These are phyloP conservation scores for Camponotus pennsylvanicus DNA, from an alignment of 1,140 invertebrate genomes.

Conservation along the genomic window DNA sequence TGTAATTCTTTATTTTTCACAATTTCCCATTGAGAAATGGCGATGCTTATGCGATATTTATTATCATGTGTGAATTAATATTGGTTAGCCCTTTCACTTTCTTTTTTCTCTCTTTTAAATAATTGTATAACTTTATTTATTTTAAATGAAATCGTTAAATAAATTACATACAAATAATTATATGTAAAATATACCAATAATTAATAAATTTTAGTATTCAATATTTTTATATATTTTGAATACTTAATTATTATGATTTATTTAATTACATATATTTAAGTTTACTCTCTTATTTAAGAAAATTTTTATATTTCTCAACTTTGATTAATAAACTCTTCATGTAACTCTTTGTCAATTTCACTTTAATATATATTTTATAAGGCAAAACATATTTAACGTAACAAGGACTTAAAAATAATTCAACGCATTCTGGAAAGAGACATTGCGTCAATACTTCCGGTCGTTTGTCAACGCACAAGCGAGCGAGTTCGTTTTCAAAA, in stretches of 20 bases:
- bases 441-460: conserved; percentile 32
- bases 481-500: conserved; percentile 33
- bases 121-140: no score
- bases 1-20: no score
- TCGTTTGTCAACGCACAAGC: conserved; percentile 33
- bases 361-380: neutral
- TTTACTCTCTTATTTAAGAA: neutral
- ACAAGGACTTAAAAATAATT: conserved; percentile 27
- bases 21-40: no score
- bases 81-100: neutral
- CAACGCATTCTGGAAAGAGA: neutral
- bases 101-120: no score
- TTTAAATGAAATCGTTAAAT: no score
- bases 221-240: no score
- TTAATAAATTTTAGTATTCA: no score
- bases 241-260: no score
- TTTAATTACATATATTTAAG: neutral
- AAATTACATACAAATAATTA: no score
- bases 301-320: neutral
- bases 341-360: neutral
- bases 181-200: no score
- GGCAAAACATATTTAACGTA: neutral
- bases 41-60: neutral
- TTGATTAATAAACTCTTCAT: neutral
- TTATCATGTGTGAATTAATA: neutral